These are phyloP conservation scores for Natrix natrix DNA, from an alignment of 2,797 vertebrate species.

Conservation along the genomic window DNA sequence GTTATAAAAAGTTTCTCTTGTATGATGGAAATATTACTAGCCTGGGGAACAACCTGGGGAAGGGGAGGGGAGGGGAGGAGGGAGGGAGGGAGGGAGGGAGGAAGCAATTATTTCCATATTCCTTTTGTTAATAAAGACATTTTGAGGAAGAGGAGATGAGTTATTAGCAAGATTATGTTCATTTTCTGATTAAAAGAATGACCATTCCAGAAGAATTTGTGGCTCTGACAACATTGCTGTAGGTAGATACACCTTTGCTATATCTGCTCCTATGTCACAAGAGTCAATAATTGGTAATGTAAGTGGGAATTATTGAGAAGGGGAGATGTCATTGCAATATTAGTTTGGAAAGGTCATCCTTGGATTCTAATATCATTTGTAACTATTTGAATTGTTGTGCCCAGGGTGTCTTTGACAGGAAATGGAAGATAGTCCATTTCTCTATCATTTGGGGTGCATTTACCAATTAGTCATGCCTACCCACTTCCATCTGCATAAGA, in stretches of 20 bases:
- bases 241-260: background rate
- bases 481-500: background rate
- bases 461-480: background rate
- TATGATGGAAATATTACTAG: background rate
- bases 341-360: background rate
- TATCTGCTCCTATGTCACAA: background rate
- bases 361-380: background rate
- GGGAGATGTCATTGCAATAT: background rate
- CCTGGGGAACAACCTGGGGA: background rate
- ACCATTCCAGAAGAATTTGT: background rate
- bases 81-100: background rate
- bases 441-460: background rate
- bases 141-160: background rate
- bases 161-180: background rate
- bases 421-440: background rate
- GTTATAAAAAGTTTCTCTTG: background rate
- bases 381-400: background rate
- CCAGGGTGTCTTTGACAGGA: background rate
- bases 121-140: background rate
- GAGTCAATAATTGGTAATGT: background rate
- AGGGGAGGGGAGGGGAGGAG: background rate
- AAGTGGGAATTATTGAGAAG: background rate
- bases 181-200: background rate
- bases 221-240: background rate
- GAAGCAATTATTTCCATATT: conserved; percentile 1